Evolutionary conservation across 1,140 invertebrate genomes (phyloP).

Genomic region (Aphelinus atriplicis): DNA sequence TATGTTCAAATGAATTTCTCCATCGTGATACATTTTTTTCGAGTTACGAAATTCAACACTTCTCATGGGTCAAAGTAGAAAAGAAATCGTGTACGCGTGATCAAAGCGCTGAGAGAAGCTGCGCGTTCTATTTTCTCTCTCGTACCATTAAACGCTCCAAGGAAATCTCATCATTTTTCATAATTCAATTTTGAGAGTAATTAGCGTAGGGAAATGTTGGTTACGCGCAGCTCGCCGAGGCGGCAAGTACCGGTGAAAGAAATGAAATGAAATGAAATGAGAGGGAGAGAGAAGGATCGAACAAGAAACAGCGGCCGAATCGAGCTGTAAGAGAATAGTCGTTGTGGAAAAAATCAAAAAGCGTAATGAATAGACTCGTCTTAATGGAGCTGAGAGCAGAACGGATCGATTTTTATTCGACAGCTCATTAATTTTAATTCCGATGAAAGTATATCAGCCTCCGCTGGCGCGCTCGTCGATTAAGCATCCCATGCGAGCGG

Average conservation of each 20-base stretch:
- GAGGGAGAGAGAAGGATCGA: not conserved
- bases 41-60: no score
- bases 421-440: constrained; percentile 31
- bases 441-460: constrained; percentile 23
- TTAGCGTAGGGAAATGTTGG: not conserved
- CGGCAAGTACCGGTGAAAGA: not conserved
- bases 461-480: not conserved
- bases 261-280: not conserved
- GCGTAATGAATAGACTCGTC: constrained; percentile 12
- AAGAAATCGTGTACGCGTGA: no score
- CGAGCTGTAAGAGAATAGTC: not conserved
- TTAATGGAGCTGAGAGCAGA: constrained; percentile 1
- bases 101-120: no score
- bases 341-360: not conserved
- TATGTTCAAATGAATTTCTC: no score
- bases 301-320: not conserved
- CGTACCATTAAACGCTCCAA: not conserved
- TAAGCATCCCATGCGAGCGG: not conserved
- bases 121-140: no score
- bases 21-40: no score
- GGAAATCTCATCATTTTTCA: constrained; percentile 15
- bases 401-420: constrained; percentile 28
- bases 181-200: constrained; percentile 6
- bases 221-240: no score
- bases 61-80: no score